Percentiles rank a stretch among this genome's conserved stretches.
phyloP scores from a whole-genome alignment of 2,888 invertebrate species.

The Marasmarcha lunaedactyla region DNA sequence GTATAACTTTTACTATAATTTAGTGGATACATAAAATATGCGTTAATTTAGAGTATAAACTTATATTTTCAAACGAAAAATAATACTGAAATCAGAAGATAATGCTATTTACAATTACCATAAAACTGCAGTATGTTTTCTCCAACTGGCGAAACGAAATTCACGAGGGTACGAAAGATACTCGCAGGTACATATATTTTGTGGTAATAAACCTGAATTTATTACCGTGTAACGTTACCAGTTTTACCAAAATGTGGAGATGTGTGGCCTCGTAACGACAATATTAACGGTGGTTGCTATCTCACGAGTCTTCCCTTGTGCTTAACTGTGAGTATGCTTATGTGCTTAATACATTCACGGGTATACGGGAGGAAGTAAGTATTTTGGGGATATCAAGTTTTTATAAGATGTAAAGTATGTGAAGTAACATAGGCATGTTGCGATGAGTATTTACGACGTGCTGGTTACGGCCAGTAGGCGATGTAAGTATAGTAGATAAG shows the following conservation, averaged over 20 bases:
- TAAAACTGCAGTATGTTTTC: background rate
- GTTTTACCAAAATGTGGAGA: conserved; percentile 62
- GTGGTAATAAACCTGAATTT: conserved; percentile 65
- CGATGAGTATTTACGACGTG: no score
- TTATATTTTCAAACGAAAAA: no score
- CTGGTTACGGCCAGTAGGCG: no score
- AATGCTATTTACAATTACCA: no score
- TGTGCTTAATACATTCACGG: conserved; percentile 15
- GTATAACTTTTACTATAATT: no score
- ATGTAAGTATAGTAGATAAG: no score
- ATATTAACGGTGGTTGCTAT: conserved; percentile 42
- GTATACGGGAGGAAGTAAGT: conserved; percentile 15
- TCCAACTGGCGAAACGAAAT: background rate
- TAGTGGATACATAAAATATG: no score
- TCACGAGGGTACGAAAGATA: background rate
- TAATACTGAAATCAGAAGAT: no score
- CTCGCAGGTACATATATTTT: conserved; percentile 41
- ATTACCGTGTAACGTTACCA: conserved; percentile 61
- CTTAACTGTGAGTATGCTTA: conserved; percentile 7
- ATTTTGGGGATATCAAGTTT: no score
- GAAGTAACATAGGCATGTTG: no score
- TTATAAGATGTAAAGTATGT: no score
- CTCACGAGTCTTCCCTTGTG: conserved; percentile 16
- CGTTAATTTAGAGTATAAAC: no score
- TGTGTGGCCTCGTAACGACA: conserved; percentile 36